Evolutionary conservation across 2,797 vertebrate genomes (phyloP).

Genomic region (Chiropotes sagulatus): DNA sequence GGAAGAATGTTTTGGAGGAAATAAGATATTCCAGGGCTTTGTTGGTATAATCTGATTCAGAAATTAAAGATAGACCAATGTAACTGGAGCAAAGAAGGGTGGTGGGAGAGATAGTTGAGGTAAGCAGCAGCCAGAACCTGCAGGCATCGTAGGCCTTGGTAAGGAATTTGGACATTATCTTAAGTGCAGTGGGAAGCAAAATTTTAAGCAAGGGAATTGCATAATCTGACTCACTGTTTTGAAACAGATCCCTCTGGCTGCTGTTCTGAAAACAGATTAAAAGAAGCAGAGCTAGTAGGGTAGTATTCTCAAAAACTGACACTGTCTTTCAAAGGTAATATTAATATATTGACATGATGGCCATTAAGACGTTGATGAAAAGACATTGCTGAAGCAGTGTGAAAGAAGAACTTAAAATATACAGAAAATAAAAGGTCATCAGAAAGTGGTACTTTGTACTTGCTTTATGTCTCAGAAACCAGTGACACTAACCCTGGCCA

Average conservation of each 20-base stretch:
- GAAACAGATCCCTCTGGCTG: not conserved
- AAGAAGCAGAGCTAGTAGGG: not conserved
- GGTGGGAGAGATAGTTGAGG: not conserved
- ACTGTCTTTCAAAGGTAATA: constrained; percentile 7
- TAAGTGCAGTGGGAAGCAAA: not conserved
- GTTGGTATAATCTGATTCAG: not conserved
- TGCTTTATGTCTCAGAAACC: not conserved
- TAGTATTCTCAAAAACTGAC: constrained; percentile 3
- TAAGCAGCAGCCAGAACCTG: not conserved
- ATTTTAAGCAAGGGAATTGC: not conserved
- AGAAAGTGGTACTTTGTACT: not conserved
- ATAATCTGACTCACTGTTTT: not conserved
- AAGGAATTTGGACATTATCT: not conserved
- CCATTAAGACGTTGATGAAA: constrained; percentile 32
- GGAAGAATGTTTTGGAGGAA: not conserved
- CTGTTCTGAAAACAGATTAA: not conserved
- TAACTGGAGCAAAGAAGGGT: not conserved
- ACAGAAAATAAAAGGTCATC: not conserved
- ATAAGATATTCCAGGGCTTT: not conserved
- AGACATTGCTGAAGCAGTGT: not conserved
- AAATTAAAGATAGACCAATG: not conserved
- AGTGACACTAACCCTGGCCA: not conserved
- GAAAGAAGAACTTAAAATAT: constrained; percentile 20
- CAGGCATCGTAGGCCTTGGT: not conserved
- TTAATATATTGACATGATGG: not conserved